These are phyloP conservation scores for Lasiurus borealis DNA, from an alignment of 2,113 vertebrate species.

Conservation along the genomic window DNA sequence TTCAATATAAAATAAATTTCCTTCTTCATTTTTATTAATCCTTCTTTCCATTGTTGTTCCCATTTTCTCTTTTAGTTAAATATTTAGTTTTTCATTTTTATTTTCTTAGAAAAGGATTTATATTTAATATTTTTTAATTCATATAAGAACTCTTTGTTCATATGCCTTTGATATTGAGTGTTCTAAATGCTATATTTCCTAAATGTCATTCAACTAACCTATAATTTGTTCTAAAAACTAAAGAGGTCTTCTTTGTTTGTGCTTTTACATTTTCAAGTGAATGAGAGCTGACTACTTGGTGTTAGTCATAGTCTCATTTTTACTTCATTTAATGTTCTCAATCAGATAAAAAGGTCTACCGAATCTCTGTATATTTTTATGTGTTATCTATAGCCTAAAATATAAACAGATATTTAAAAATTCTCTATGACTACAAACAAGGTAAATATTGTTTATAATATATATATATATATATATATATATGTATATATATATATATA, in stretches of 20 bases:
- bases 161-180: background rate
- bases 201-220: background rate
- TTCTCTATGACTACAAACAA: background rate
- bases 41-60: background rate
- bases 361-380: conserved; percentile 23
- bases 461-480: background rate
- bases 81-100: background rate
- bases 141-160: background rate
- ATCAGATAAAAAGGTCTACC: background rate
- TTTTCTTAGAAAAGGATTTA: background rate
- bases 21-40: background rate
- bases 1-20: background rate
- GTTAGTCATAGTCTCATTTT: background rate
- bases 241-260: background rate
- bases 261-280: background rate
- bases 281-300: background rate
- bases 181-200: background rate
- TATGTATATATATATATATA: background rate
- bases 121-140: background rate
- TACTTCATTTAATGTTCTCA: conserved; percentile 31
- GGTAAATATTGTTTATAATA: background rate
- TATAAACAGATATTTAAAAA: background rate
- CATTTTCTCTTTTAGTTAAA: background rate
- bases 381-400: background rate
- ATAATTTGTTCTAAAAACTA: background rate